Evolutionary conservation across 2,113 vertebrate species (phyloP).

Genomic region (Boulengeromyrus knoepffleri): DNA sequence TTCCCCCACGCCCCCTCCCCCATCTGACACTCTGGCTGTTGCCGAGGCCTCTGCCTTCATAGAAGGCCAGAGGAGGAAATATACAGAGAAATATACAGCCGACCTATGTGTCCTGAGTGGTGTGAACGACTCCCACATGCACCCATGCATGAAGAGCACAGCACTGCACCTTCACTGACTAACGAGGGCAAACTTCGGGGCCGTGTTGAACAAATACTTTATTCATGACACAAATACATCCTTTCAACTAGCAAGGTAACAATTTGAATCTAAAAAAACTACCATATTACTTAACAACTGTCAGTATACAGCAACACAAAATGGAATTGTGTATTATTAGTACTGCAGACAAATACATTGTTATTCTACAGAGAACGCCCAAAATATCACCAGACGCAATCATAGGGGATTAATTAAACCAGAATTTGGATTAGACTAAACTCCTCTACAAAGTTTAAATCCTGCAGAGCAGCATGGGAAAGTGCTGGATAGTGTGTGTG

Average conservation of each 20-base stretch:
- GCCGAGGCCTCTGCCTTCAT: background rate
- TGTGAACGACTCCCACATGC: background rate
- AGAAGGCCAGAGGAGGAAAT: background rate
- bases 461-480: background rate
- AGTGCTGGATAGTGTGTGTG: background rate
- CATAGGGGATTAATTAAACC: background rate
- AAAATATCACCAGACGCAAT: background rate
- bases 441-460: background rate
- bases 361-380: background rate
- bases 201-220: background rate
- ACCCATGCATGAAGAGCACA: background rate
- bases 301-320: background rate
- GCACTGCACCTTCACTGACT: background rate
- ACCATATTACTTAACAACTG: background rate
- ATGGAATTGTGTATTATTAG: background rate
- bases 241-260: background rate
- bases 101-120: background rate
- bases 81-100: background rate
- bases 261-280: background rate
- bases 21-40: background rate
- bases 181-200: background rate
- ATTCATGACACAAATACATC: background rate
- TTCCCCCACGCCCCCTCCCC: background rate
- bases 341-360: conserved; percentile 23
- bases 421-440: background rate